Conservation (phyloP, 1,140 invertebrate genomes). For the Babylonia areolata region DNA sequence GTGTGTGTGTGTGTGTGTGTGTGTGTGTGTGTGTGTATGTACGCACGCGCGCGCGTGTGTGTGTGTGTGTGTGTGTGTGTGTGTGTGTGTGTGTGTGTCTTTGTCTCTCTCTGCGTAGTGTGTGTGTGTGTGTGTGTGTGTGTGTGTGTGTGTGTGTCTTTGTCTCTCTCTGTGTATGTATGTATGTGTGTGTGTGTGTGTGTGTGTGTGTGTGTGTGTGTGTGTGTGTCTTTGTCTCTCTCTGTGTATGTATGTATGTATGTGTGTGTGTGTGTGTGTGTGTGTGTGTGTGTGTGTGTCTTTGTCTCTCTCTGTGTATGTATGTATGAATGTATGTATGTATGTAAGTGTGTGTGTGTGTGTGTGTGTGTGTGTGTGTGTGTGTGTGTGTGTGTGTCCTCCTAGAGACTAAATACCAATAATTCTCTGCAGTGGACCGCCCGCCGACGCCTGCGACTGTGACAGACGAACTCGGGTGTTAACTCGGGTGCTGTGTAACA, state of each 20-base stretch:
- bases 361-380: neutral
- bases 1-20: neutral
- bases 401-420: no score
- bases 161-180: no score
- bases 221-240: neutral
- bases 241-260: neutral
- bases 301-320: neutral
- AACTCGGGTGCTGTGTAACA: no score
- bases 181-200: neutral
- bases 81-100: neutral
- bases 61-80: neutral
- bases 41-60: neutral
- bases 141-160: neutral
- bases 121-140: neutral
- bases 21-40: neutral
- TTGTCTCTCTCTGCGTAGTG: no score
- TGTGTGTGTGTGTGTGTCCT: neutral
- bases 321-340: neutral
- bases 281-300: constrained; percentile 5
- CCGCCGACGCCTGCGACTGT: no score
- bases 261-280: constrained; percentile 8
- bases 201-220: neutral
- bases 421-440: no score
- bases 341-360: neutral
- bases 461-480: no score